A percentile compares a stretch with the other conserved stretches of the same genome.
Evolutionary conservation across 2,888 invertebrate species (phyloP).

Genomic region (Volucella zonaria): DNA sequence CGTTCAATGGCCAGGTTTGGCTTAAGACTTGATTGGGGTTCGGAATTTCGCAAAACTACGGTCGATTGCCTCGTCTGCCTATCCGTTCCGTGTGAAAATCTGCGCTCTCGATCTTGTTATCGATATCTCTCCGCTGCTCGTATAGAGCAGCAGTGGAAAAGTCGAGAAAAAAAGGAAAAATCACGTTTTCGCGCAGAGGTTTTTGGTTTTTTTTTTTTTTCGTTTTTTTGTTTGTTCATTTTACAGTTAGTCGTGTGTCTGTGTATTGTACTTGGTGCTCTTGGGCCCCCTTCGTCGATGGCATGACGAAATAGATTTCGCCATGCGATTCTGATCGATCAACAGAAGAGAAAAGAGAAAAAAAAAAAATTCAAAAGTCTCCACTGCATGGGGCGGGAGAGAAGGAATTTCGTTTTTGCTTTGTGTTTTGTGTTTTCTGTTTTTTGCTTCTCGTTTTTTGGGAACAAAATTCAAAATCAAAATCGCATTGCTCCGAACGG

Average conservation of each 20-base stretch:
- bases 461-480: constrained; percentile 46
- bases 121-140: background rate
- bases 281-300: constrained; percentile 8
- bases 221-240: background rate
- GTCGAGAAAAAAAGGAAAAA: constrained; percentile 18
- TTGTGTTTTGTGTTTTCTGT: no score
- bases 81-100: background rate
- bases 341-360: no score
- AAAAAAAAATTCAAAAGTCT: constrained; percentile 42
- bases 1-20: no score
- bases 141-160: background rate
- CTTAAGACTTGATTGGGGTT: no score
- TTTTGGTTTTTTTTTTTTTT: background rate
- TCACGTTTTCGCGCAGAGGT: constrained; percentile 54
- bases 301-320: constrained; percentile 44
- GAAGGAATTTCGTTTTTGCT: constrained; percentile 1
- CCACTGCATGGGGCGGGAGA: background rate
- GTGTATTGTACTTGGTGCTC: constrained; percentile 11
- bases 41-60: constrained; percentile 10
- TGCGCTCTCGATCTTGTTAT: background rate
- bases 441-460: constrained; percentile 12
- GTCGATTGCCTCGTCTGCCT: background rate
- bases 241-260: constrained; percentile 60
- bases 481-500: constrained; percentile 25
- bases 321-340: constrained; percentile 27